phyloP scores from a whole-genome alignment of 2,888 invertebrate species.

The Schizaphis graminum region DNA sequence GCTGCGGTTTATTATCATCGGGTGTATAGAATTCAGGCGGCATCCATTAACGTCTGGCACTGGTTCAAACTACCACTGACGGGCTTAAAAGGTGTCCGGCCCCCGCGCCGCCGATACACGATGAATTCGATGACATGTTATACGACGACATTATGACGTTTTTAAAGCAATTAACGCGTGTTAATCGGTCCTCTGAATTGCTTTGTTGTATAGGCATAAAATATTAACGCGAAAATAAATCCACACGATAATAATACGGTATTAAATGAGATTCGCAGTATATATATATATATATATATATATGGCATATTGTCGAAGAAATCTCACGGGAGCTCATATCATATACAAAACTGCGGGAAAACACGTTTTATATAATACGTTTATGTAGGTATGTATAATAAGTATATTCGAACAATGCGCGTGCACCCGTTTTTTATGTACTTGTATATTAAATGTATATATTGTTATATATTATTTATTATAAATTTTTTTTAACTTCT shows the following conservation, averaged over 20 bases:
- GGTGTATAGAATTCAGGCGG: background rate
- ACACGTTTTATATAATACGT: slow-evolving; percentile 20
- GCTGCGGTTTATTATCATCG: slow-evolving; percentile 19
- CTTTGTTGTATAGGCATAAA: background rate
- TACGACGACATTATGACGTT: background rate
- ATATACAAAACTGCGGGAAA: background rate
- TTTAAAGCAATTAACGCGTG: background rate
- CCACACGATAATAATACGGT: background rate
- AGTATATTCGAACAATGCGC: slow-evolving; percentile 23
- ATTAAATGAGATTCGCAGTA: background rate
- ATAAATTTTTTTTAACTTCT: slow-evolving; percentile 38
- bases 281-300: background rate
- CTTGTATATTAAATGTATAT: background rate
- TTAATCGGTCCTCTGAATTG: background rate
- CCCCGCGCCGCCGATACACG: background rate
- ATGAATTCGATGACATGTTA: background rate
- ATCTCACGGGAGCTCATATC: background rate
- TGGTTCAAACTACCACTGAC: slow-evolving; percentile 42
- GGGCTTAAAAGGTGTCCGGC: background rate
- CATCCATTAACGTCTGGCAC: slow-evolving; percentile 43
- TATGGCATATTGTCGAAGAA: background rate
- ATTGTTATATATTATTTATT: slow-evolving; percentile 24
- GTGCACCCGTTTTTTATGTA: background rate
- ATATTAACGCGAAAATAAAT: background rate
- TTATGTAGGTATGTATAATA: background rate